Evolutionary conservation across 2,797 vertebrate species (phyloP).

Genomic region (Arctocebus calabarensis): DNA sequence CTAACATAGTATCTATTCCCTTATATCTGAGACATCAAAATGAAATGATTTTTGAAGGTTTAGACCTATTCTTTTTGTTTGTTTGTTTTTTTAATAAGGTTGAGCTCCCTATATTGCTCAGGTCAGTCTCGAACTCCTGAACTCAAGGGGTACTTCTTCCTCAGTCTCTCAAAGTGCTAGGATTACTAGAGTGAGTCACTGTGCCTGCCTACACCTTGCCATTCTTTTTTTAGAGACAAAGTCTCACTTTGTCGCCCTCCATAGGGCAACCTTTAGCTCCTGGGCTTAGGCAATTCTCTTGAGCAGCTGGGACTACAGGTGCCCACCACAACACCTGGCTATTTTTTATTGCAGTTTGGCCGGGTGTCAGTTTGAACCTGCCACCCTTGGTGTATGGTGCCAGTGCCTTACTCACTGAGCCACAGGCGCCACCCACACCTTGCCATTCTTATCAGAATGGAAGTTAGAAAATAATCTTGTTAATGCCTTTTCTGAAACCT

Average conservation of each 20-base stretch:
- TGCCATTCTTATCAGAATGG: background rate
- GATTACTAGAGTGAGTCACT: background rate
- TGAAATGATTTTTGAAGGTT: slow-evolving; percentile 1
- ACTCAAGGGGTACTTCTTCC: background rate
- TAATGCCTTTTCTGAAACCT: background rate
- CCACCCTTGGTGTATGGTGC: too few relatives aligned
- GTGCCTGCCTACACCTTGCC: background rate
- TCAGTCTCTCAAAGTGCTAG: background rate
- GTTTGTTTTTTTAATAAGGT: background rate
- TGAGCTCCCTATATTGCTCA: background rate
- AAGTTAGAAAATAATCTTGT: background rate
- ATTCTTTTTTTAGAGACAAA: background rate
- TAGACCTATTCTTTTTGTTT: background rate
- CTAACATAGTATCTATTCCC: background rate
- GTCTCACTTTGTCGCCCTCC: too few relatives aligned
- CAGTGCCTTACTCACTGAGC: too few relatives aligned
- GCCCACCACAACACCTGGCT: too few relatives aligned
- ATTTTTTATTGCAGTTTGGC: too few relatives aligned
- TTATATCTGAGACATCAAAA: background rate
- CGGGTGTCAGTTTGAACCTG: too few relatives aligned
- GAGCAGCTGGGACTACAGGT: too few relatives aligned
- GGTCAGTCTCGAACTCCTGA: background rate
- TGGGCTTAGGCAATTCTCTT: too few relatives aligned
- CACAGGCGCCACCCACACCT: too few relatives aligned
- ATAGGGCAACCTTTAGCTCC: too few relatives aligned